Conservation (phyloP, 2,797 vertebrate species). For the Characodon lateralis region DNA sequence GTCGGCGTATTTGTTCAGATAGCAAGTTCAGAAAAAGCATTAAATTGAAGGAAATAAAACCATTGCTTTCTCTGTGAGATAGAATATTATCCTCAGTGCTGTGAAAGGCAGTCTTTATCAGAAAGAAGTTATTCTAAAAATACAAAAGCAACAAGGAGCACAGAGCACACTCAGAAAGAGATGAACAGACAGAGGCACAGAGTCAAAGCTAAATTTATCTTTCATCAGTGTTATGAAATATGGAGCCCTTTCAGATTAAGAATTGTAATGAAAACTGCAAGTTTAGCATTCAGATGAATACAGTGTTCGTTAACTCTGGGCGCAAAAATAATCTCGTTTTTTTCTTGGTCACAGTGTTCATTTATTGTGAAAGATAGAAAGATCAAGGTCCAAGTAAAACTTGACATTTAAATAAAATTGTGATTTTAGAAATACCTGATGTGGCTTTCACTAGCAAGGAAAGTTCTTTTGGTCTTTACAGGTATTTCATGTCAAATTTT, state of each 20-base stretch:
- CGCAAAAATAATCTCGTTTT: neutral
- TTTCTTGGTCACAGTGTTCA: neutral
- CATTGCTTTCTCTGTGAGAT: neutral
- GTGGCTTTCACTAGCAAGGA: neutral
- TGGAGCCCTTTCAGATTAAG: neutral
- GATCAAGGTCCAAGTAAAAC: neutral
- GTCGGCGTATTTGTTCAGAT: neutral
- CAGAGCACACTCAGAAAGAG: neutral
- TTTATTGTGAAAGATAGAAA: neutral
- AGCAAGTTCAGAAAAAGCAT: neutral
- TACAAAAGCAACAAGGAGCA: slow-evolving; percentile 1
- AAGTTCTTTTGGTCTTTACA: neutral
- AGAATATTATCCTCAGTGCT: neutral
- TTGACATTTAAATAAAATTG: neutral
- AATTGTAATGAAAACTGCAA: neutral
- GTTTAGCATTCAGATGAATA: neutral
- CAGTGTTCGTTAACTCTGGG: neutral
- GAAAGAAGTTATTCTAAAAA: neutral
- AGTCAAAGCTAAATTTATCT: neutral
- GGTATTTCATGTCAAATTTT: neutral
- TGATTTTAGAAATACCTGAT: neutral
- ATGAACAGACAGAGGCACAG: neutral
- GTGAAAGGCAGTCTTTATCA: neutral
- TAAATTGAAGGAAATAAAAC: neutral
- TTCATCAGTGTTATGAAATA: neutral